phyloP scores from a whole-genome alignment of 1,140 invertebrate species.

The Antheraea mylitta region DNA sequence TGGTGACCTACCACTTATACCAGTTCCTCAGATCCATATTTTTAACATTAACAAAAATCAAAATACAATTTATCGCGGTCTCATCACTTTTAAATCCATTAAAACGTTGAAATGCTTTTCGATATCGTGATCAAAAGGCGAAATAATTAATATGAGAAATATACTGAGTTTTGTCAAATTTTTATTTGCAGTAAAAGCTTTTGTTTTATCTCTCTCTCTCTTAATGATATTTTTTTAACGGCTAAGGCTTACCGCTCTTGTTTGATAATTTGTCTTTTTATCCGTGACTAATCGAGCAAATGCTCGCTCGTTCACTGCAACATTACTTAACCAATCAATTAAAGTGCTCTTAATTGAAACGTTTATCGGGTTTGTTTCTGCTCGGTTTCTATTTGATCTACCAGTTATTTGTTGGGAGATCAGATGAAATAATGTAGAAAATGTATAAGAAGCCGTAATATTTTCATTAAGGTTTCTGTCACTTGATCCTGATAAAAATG shows the following conservation, averaged over 20 bases:
- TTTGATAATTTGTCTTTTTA: constrained; percentile 52
- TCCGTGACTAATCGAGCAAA: constrained; percentile 47
- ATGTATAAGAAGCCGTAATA: constrained; percentile 17
- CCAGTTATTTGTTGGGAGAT: neutral
- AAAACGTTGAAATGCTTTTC: constrained; percentile 36
- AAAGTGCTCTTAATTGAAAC: constrained; percentile 42
- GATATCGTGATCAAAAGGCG: constrained; percentile 29
- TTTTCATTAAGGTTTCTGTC: constrained; percentile 45
- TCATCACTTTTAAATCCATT: constrained; percentile 38
- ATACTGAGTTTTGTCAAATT: constrained; percentile 28
- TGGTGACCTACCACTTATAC: neutral
- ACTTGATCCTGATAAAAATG: constrained; percentile 34
- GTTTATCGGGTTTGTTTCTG: constrained; percentile 9
- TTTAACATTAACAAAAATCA: constrained; percentile 24
- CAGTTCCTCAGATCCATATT: no score
- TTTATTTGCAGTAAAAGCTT: constrained; percentile 49
- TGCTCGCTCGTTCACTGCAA: constrained; percentile 39
- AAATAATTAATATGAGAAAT: constrained; percentile 38
- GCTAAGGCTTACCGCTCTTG: constrained; percentile 17
- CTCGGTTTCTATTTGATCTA: constrained; percentile 1
- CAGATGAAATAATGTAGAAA: constrained; percentile 4
- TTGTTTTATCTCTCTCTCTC: constrained; percentile 19
- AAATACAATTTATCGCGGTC: constrained; percentile 37
- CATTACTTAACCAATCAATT: constrained; percentile 29
- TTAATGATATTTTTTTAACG: constrained; percentile 38